Conservation (phyloP, 23 tunicate species). For the Clavelina lepadiformis region DNA sequence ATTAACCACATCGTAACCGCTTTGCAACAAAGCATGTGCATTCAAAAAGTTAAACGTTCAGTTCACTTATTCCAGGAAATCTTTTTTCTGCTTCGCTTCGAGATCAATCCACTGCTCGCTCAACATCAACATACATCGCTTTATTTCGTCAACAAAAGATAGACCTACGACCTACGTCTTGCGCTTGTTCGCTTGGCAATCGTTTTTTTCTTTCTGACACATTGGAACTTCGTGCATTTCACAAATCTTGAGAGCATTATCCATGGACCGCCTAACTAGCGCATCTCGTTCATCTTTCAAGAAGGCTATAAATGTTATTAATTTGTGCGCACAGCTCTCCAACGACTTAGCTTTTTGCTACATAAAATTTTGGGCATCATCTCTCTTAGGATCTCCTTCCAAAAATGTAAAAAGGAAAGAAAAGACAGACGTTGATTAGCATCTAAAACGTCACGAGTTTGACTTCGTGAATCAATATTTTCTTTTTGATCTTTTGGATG, state of each 20-base stretch:
- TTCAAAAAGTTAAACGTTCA: slow-evolving; percentile 29
- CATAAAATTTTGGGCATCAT: slow-evolving; percentile 23
- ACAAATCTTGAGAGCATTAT: slow-evolving; percentile 21
- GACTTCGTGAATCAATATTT: slow-evolving; percentile 31
- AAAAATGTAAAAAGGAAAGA: slow-evolving; percentile 33
- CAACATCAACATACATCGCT: slow-evolving; percentile 32
- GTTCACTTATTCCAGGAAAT: slow-evolving; percentile 2
- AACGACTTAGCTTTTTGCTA: slow-evolving; percentile 22
- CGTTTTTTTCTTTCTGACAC: slow-evolving; percentile 27
- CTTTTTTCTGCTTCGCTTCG: slow-evolving; percentile 38
- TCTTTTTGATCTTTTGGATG: slow-evolving; percentile 26
- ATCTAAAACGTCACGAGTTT: slow-evolving; percentile 21
- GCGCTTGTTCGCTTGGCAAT: slow-evolving; percentile 36
- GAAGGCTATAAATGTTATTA: slow-evolving; percentile 25
- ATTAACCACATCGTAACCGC: slow-evolving; percentile 13
- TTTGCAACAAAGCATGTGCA: slow-evolving; percentile 27
- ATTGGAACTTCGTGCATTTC: slow-evolving; percentile 21
- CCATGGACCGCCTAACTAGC: slow-evolving; percentile 22
- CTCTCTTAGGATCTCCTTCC: slow-evolving; percentile 27
- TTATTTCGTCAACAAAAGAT: slow-evolving; percentile 28
- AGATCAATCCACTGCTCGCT: slow-evolving; percentile 30
- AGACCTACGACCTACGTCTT: slow-evolving; percentile 43
- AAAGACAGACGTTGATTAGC: slow-evolving; percentile 17
- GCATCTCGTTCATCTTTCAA: slow-evolving; percentile 25
- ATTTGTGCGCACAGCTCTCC: slow-evolving; percentile 24